Base-by-base conservation (phyloP, 2,113 vertebrate genomes). In the Callospermophilus lateralis region DNA sequence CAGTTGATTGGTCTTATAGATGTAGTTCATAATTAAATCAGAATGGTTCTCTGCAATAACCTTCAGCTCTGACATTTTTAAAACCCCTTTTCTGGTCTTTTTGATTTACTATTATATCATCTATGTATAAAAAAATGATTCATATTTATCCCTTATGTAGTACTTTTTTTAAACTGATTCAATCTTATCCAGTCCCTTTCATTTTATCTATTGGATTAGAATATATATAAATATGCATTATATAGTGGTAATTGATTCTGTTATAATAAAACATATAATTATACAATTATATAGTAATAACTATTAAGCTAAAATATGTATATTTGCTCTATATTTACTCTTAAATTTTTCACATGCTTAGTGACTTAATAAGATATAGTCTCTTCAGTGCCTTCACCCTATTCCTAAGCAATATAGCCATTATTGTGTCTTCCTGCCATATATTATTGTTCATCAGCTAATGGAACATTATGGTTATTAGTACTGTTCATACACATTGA, bases 21-120 rank as follows among this genome's bases (percentile, higher is more conserved):
- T 58, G 13, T 9, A 73, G 22, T 15, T 81, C 39, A 74, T 74
- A 84, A 94, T 61, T 24, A 79, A 79, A 91, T 81, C 8, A 72
- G 89, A 95, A 84, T 79, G 10, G 90, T 73, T 78, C 79, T 68
- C 45, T 89, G 3, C 58, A 86, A 76, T 65, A 81, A 85, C 22
- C 6, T 85, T 83, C 53, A 48, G 68, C n/a, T 73, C 5, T 70
- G 24, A 91, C 30, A 90, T 87, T 78, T 78, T 42, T 58, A 88
- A 88, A 93, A 16, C 12, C 28, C 6, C n/a, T 58, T 51, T 67
- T 72, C 48, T 65, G 58, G 3, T 32, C 53, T 81, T 78, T 7
- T 79, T 61, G 30, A 53, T 77, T 37, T 88, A 10, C 3, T 65
- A 34, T 84, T 88, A 84, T 9, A 91, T 34, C 2, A 68, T 58